These are phyloP conservation scores for Theristicus caerulescens DNA, from an alignment of 2,113 vertebrate genomes.

Conservation along the genomic window DNA sequence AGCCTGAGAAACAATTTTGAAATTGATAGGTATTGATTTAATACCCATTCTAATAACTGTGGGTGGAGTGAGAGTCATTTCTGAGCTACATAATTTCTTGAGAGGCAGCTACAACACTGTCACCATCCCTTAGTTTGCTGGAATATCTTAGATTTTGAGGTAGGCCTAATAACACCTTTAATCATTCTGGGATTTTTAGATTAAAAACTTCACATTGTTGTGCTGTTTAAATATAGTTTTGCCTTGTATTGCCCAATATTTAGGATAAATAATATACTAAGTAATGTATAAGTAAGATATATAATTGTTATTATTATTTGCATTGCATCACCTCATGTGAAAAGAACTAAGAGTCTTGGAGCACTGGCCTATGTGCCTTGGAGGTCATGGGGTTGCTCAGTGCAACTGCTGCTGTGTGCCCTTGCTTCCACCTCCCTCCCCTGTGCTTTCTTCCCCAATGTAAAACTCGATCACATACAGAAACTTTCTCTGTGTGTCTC, in stretches of 20 bases:
- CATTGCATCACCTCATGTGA: neutral
- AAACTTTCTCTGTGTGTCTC: neutral
- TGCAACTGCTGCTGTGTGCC: neutral
- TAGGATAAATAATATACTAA: neutral
- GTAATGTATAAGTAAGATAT: neutral
- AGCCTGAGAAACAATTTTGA: neutral
- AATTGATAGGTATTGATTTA: neutral
- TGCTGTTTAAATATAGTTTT: neutral
- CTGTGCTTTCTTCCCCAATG: rapidly evolving
- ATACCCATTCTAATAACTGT: neutral
- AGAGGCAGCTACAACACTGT: neutral
- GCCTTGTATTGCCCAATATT: neutral
- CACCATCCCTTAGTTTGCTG: neutral
- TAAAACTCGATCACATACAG: neutral
- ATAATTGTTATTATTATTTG: neutral
- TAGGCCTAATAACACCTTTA: neutral
- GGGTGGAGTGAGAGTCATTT: neutral
- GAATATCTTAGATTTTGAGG: neutral
- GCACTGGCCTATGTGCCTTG: neutral
- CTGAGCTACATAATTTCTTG: neutral
- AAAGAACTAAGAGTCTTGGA: neutral
- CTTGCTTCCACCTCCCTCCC: neutral
- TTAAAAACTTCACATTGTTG: neutral
- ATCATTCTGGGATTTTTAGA: neutral
- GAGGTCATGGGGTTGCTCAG: neutral